Evolutionary conservation across 2,113 vertebrate genomes (phyloP).

Genomic region (Montifringilla adamsi): DNA sequence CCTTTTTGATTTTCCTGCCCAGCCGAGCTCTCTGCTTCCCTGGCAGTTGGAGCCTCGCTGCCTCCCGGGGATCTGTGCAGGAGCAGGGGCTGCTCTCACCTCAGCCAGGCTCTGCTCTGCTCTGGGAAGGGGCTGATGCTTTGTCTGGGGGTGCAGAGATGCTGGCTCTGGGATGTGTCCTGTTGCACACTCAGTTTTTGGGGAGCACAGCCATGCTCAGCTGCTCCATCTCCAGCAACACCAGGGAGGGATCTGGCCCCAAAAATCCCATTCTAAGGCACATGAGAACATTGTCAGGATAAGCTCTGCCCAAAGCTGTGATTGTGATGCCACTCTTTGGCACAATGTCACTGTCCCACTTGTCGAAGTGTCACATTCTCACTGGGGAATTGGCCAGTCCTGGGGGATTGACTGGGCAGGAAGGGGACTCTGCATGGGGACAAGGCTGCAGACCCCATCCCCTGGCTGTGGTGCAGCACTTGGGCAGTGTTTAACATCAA

Average conservation of each 20-base stretch:
- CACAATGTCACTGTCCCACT: not conserved
- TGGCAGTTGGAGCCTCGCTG: not conserved
- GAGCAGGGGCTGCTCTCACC: not conserved
- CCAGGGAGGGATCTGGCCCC: not conserved
- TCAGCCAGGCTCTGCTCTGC: not conserved
- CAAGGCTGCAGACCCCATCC: not conserved
- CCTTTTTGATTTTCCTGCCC: not conserved
- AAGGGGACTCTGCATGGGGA: not conserved
- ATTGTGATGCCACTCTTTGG: fast-evolving
- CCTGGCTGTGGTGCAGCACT: not conserved
- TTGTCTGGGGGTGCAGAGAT: not conserved
- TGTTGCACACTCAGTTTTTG: not conserved
- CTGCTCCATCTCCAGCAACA: not conserved
- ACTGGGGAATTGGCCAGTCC: not conserved
- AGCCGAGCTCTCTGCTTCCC: not conserved
- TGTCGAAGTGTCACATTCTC: not conserved
- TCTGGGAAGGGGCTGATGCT: not conserved
- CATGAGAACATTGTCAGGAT: fast-evolving
- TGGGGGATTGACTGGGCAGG: fast-evolving
- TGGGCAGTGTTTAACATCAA: not conserved
- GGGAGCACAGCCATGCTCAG: not conserved
- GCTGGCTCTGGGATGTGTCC: not conserved
- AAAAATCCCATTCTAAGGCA: fast-evolving
- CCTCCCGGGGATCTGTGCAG: not conserved
- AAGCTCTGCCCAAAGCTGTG: not conserved